Percentiles rank a stretch among this genome's conserved stretches.
Evolutionary conservation across 2,888 invertebrate species (phyloP).

Genomic region (Stenodema calcarata): DNA sequence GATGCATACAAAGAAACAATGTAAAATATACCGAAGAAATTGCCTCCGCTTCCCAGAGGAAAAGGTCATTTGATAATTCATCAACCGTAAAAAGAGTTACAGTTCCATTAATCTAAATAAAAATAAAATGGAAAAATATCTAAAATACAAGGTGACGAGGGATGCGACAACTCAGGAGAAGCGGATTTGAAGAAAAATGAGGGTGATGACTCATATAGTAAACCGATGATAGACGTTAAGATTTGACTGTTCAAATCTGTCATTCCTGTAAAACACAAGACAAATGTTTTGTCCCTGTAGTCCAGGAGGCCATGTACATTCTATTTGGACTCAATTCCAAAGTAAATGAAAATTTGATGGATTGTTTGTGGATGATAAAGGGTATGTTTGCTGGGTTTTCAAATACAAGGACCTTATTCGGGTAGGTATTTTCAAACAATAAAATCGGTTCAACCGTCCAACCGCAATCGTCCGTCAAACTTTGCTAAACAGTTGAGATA

Average conservation of each 20-base stretch:
- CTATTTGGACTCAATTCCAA: too few relatives aligned
- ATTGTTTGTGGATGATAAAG: too few relatives aligned
- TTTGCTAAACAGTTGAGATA: too few relatives aligned
- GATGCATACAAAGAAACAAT: not conserved
- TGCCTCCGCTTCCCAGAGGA: not conserved
- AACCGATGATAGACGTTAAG: not conserved
- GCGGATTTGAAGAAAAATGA: not conserved
- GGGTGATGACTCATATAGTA: not conserved
- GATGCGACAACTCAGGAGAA: not conserved
- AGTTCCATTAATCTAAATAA: not conserved
- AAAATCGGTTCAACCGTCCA: too few relatives aligned
- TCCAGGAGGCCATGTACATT: too few relatives aligned
- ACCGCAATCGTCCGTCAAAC: too few relatives aligned
- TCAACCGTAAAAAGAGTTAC: constrained; percentile 34
- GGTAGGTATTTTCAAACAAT: too few relatives aligned
- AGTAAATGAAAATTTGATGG: too few relatives aligned
- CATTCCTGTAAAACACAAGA: not conserved
- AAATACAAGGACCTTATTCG: too few relatives aligned
- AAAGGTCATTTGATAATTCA: not conserved
- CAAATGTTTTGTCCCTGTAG: too few relatives aligned
- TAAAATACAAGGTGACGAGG: not conserved
- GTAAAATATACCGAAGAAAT: not conserved
- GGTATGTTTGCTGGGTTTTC: too few relatives aligned
- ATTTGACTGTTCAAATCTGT: not conserved
- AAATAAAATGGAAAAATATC: not conserved